Base-by-base conservation (phyloP, 2,888 invertebrate species). In the Himalopsyche kuldschensis region DNA sequence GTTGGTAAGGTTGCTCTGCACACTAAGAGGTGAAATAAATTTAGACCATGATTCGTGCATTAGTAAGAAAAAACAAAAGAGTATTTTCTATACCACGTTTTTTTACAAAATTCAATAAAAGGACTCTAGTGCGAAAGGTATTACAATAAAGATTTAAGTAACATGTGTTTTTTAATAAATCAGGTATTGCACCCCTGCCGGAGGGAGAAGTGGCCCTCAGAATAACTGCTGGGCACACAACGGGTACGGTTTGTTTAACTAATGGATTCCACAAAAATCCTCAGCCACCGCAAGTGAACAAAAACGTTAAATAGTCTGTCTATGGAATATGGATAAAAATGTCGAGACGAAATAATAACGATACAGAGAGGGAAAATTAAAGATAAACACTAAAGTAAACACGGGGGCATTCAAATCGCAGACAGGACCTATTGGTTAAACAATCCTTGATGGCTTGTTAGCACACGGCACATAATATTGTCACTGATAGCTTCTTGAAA, bases 221-320 rank as follows among this genome's bases (percentile, higher is more conserved):
- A 55, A 77, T 83, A 82, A 85, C 85, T 83, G 82, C 86, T 85
- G 84, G 77, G 84, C 83, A 85, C 83, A 86, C 85, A 82, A 80
- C 85, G 55, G 63, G 80, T 79, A 81, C 81, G 84, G 86, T 86
- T 86, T 86, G 82, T 86, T 86, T 86, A 86, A 85, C 86, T 86
- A 86, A 86, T 86, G 86, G 86, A 86, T 86, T 86, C 86, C 85
- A 85, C 86, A 84, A 84, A 82, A 84, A 84, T 82, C 69, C 80
- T 80, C 82, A 30, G 75, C 69, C 79, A 80, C 78, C 78, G 80
- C 83, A 80, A 80, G 80, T 80, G 80, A 77, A 83, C 82, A 79
- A 48, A 75, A 75, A 75, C 76, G 78, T 69, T 82, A 82, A 82
- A 82, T 46, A 78, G 48, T 79, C 32, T 27, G 41, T 35, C 32